Percentiles rank a stretch among this genome's conserved stretches.
phyloP scores from a whole-genome alignment of 2,113 vertebrate genomes.

The Bos taurus region DNA sequence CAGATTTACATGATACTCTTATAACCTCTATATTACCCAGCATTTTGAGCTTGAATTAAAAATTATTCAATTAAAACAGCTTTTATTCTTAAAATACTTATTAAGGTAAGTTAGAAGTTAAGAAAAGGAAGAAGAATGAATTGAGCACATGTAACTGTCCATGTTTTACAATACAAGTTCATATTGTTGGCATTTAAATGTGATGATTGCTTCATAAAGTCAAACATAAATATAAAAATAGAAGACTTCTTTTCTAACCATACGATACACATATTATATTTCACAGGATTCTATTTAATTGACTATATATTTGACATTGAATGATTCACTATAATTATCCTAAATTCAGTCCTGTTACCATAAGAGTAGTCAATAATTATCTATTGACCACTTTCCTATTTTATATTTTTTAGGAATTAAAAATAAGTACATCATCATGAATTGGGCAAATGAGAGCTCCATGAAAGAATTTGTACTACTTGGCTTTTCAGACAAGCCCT shows the following conservation, averaged over 20 bases:
- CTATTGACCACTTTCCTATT: not conserved
- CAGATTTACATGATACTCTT: not conserved
- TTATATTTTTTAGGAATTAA: not conserved
- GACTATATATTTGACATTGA: not conserved
- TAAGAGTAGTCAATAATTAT: not conserved
- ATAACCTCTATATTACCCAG: not conserved
- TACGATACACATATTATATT: not conserved
- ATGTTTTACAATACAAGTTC: not conserved
- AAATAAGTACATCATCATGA: not conserved
- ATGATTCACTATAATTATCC: not conserved
- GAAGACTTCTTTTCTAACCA: not conserved
- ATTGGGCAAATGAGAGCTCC: not conserved
- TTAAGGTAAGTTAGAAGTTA: not conserved
- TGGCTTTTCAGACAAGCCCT: slow-evolving; percentile 34
- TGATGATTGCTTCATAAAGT: not conserved
- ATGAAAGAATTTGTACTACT: not conserved
- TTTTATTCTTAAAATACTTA: not conserved
- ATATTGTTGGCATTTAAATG: not conserved
- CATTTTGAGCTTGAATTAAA: not conserved
- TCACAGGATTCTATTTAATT: not conserved
- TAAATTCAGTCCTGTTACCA: not conserved
- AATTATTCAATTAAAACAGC: not conserved
- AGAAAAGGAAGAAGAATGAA: not conserved
- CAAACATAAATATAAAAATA: not conserved
- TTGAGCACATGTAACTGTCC: not conserved